phyloP scores from a whole-genome alignment of 2,113 vertebrate genomes.

The Cyanoliseus patagonus region DNA sequence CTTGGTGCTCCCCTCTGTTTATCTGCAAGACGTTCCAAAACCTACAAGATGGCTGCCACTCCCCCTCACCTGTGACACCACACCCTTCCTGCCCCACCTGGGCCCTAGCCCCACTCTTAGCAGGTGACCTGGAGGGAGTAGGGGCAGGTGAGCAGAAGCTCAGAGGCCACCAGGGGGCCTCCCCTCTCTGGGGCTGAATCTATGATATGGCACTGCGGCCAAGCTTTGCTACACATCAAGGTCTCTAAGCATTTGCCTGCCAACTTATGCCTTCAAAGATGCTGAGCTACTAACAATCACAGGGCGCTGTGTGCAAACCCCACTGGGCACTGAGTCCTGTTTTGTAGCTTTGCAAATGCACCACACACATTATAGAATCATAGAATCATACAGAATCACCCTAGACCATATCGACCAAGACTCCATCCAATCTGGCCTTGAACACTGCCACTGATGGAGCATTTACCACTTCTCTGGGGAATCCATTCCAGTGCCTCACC shows the following conservation, averaged over 20 bases:
- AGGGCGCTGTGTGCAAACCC: rapidly evolving
- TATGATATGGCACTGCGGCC: rapidly evolving
- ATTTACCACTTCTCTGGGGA: neutral
- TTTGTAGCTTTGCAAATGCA: neutral
- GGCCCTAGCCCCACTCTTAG: neutral
- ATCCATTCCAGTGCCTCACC: neutral
- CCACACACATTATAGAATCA: neutral
- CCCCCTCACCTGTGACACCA: neutral
- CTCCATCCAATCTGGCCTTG: neutral
- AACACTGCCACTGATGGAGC: neutral
- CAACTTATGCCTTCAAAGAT: neutral
- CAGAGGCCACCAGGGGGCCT: rapidly evolving
- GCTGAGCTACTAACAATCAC: too few relatives aligned
- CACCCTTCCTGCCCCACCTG: neutral
- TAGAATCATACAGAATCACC: neutral
- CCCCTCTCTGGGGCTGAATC: rapidly evolving
- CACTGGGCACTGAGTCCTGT: rapidly evolving
- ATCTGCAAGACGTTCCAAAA: neutral
- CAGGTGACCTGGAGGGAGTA: neutral
- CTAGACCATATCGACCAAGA: neutral
- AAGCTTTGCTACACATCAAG: rapidly evolving
- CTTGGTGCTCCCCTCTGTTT: neutral
- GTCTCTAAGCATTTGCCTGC: too few relatives aligned
- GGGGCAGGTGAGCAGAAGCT: neutral
- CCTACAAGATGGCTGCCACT: neutral